A percentile compares a stretch with the other conserved stretches of the same genome.
Conservation (phyloP, 2,888 invertebrate species). For the Idaea biselata region DNA sequence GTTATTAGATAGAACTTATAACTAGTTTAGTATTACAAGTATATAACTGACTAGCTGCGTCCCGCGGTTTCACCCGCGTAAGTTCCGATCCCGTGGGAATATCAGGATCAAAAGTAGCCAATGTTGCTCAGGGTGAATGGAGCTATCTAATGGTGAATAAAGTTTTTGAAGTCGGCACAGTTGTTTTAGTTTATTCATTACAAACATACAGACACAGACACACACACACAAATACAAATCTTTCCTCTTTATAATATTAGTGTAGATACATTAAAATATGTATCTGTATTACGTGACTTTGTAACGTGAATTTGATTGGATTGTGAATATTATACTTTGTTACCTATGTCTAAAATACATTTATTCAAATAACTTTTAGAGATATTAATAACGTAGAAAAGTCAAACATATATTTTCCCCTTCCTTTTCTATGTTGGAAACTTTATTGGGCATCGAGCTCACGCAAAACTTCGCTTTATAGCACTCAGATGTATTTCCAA, state of each 20-base stretch:
- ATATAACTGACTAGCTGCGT: neutral
- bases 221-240: too few relatives aligned
- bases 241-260: too few relatives aligned
- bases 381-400: conserved; percentile 9
- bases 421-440: conserved; percentile 24
- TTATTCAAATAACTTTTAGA: neutral
- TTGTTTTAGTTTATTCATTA: too few relatives aligned
- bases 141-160: too few relatives aligned
- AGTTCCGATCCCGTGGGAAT: too few relatives aligned
- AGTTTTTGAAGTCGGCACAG: too few relatives aligned
- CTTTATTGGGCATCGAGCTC: conserved; percentile 31
- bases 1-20: neutral
- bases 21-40: neutral
- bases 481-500: conserved; percentile 45
- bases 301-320: neutral
- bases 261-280: neutral
- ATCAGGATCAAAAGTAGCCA: too few relatives aligned
- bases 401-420: conserved; percentile 15
- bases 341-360: neutral
- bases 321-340: neutral
- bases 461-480: conserved; percentile 32
- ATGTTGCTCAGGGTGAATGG: too few relatives aligned
- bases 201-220: too few relatives aligned
- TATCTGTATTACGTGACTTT: neutral
- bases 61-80: too few relatives aligned